Base-by-base conservation (phyloP, 2,113 vertebrate species). In the Paedocypris sp. region DNA sequence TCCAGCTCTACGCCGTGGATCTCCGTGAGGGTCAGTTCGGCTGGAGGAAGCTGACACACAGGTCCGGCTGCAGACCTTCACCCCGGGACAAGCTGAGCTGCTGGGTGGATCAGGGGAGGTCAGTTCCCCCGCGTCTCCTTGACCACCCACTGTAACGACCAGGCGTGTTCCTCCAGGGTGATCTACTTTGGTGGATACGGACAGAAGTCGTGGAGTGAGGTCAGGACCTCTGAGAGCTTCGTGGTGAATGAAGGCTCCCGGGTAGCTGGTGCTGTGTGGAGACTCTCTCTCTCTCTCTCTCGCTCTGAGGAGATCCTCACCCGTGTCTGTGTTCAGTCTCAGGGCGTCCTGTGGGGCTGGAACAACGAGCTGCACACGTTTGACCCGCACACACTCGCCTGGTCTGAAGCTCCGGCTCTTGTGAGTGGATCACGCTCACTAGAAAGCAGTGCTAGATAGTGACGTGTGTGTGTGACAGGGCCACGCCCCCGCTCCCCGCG, bases 121-220 rank as follows among this genome's bases (percentile, higher is more conserved):
- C 75, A 67, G 50, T 12, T 15, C 16, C 6, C 32, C 16, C 4
- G 1, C 19, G 4, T 32, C n/a, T n/a, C n/a, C n/a, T n/a, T n/a
- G n/a, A n/a, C 9, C 16, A 8, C 33, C 18, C 31, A 36, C 23
- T 64, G 16, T 25, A 10, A 25, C 26, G 2, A 25, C 31, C 64
- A 7, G 51, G 61, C 20, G 8, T 46, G 42, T 6, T 56, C 36
- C 76, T 79, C 16, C 62, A 98, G 94, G 65, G 76, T 97, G 4
- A 86, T 92, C 73, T 96, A 92, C 81, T 97, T 98, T 72, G 93
- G 92, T 74, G 94, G 94, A 46, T 98, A 97, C 64, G 94, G 94
- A 51, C 91, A 86, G 77, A 91, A 94, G 80, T 85, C 79, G 36
- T 82, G 88, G 54, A 85, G 53, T 20, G 88, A 91, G 53, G 77